Base-by-base conservation (phyloP, 92 coral and sea anemone genomes). In the Micromussa lordhowensis region DNA sequence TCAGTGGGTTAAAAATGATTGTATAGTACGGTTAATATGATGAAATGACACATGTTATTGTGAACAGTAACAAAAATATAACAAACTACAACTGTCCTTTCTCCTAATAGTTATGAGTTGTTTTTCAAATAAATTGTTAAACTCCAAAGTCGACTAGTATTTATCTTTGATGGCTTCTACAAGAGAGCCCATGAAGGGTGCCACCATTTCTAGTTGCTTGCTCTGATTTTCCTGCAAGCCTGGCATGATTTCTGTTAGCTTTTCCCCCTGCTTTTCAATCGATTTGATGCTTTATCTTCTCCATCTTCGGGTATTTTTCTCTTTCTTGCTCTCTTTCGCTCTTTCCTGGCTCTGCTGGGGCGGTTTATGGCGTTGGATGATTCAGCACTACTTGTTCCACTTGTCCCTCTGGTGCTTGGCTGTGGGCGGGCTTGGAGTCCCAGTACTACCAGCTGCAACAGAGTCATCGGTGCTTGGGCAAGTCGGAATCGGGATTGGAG, bases 121-220 rank as follows among this genome's bases (percentile, higher is more conserved):
- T n/a, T n/a, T n/a, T n/a, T n/a, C n/a, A n/a, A n/a, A n/a, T n/a
- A n/a, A n/a, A n/a, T n/a, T n/a, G n/a, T n/a, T n/a, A n/a, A n/a
- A n/a, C n/a, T n/a, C n/a, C n/a, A n/a, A n/a, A n/a, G n/a, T n/a
- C n/a, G n/a, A n/a, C n/a, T 89, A 66, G 83, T 78, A 49, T 84
- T 77, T 84, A 64, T 84, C 92, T 83, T 75, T 89, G 22, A 91
- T 87, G 78, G 75, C 91, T 82, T 91, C 71, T 22, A 87, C 58
- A 18, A 86, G 87, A 76, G 93, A 75, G 48, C 85, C 88, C 88
- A 91, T 91, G n/a, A n/a, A n/a, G n/a, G n/a, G n/a, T n/a, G n/a
- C n/a, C n/a, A n/a, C n/a, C n/a, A n/a, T n/a, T n/a, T n/a, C n/a
- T n/a, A n/a, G n/a, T n/a, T n/a, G n/a, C n/a, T n/a, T n/a, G n/a